Base-by-base conservation (phyloP, 64 coral and sea anemone genomes). In the Porites australiensis region DNA sequence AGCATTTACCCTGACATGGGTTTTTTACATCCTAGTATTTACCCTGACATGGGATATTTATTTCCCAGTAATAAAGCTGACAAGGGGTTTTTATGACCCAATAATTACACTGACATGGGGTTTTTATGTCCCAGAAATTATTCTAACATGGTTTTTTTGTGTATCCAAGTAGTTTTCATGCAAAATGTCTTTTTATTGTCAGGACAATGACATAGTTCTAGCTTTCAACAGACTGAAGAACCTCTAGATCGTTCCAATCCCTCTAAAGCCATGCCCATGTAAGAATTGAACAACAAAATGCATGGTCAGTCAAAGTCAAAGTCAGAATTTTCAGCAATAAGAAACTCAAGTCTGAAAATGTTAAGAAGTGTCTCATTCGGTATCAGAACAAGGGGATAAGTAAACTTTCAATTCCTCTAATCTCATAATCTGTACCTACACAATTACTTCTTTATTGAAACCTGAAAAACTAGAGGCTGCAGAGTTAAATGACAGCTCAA, bases 321-420 rank as follows among this genome's bases (percentile, higher is more conserved):
- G 67, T 70, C 19, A 2, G 19, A 70, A 70, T 70, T 22, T 70
- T 21, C 16, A 70, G 27, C 67, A 70, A 70, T 21, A 70, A 70
- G 27, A 70, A 70, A 22, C 67, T 70, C 20, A 70, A 70, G 67
- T 70, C 67, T 70, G 67, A 21, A 70, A 70, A 21, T 70, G 19
- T 70, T 21, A 7, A 70, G 19, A 21, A 70, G 67, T 70, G 67
- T 70, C 67, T 70, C 37, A 67, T 4, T 67, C 16, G 64, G 64
- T 67, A 67, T n/a, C 20, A 67, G 20, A 67, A 67, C 64, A 19
- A 67, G 64, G 64, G 20, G 20, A 19, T 67, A 67, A 67, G 20
- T n/a, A 13, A 67, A 67, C 64, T 67, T 67, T 67, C 64, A 67
- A 67, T 67, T 67, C 64, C 13, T 67, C 20, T 67, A n/a, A 67